Percentiles rank a stretch among this genome's conserved stretches.
phyloP scores from a whole-genome alignment of 2,797 vertebrate species.

The Sandelia bainsii region DNA sequence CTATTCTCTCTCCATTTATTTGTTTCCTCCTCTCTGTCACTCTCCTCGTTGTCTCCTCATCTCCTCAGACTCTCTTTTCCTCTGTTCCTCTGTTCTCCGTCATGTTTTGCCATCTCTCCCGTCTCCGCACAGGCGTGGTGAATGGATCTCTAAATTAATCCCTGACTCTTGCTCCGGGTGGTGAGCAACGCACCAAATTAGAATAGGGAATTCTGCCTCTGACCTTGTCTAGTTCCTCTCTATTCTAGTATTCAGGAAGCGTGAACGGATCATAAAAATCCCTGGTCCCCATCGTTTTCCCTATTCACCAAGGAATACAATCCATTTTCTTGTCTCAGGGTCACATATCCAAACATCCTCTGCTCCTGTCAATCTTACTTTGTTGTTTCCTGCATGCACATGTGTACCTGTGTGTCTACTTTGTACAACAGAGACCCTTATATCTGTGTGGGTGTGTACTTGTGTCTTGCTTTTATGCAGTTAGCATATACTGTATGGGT shows the following conservation, averaged over 20 bases:
- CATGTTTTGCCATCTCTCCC: constrained; percentile 42
- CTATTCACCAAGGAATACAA: constrained; percentile 52
- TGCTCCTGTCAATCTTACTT: constrained; percentile 47
- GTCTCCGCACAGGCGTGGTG: constrained; percentile 57
- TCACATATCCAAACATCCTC: constrained; percentile 46
- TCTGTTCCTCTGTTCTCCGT: constrained; percentile 33
- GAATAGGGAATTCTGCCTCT: constrained; percentile 74
- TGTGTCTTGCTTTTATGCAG: constrained; percentile 21
- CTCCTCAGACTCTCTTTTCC: constrained; percentile 29
- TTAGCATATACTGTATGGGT: constrained; percentile 6
- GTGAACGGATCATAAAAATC: constrained; percentile 71
- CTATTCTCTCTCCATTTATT: background rate
- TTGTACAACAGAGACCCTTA: constrained; percentile 18
- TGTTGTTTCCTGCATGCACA: constrained; percentile 35
- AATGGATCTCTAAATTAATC: constrained; percentile 82
- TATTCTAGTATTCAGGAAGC: constrained; percentile 66
- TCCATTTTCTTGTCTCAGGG: constrained; percentile 54
- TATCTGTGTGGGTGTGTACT: constrained; percentile 15
- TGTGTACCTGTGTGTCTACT: background rate
- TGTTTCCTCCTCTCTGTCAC: constrained; percentile 3
- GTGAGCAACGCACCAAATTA: constrained; percentile 64
- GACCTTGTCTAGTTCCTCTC: constrained; percentile 72
- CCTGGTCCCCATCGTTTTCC: constrained; percentile 43
- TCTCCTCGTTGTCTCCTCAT: constrained; percentile 35
- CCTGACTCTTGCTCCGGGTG: constrained; percentile 71